These are phyloP conservation scores for Chrysomallon squamiferum DNA, from an alignment of 1,140 invertebrate genomes.

Conservation along the genomic window DNA sequence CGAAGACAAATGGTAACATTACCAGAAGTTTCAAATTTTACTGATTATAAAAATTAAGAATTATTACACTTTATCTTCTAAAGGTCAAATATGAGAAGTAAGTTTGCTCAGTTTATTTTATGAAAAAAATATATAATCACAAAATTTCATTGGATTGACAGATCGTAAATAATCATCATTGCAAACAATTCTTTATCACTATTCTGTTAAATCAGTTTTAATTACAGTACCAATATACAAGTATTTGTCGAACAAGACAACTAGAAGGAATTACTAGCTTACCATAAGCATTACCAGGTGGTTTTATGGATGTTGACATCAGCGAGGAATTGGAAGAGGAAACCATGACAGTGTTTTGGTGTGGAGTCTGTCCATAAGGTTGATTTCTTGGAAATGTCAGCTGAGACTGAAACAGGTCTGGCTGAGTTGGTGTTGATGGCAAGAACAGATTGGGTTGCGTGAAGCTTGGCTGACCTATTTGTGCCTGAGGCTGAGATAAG, in stretches of 20 bases:
- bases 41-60: no score
- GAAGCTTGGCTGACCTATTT: constrained; percentile 67
- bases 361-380: constrained; percentile 44
- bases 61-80: no score
- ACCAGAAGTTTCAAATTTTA: no score
- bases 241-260: no score
- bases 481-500: constrained; percentile 71
- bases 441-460: constrained; percentile 56
- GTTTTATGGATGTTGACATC: constrained; percentile 89
- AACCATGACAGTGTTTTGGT: constrained; percentile 85
- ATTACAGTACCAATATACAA: neutral
- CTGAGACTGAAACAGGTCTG: constrained; percentile 23
- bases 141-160: no score
- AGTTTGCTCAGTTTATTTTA: no score
- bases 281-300: constrained; percentile 58
- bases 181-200: neutral
- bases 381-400: constrained; percentile 66
- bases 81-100: no score
- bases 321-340: constrained; percentile 86
- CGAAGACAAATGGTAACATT: no score
- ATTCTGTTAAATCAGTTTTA: neutral
- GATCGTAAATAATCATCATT: no score
- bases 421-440: constrained; percentile 50
- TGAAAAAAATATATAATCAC: no score
- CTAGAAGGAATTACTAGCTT: constrained; percentile 16